These are phyloP conservation scores for Eilema griseolum DNA, from an alignment of 2,888 invertebrate species.

Conservation along the genomic window DNA sequence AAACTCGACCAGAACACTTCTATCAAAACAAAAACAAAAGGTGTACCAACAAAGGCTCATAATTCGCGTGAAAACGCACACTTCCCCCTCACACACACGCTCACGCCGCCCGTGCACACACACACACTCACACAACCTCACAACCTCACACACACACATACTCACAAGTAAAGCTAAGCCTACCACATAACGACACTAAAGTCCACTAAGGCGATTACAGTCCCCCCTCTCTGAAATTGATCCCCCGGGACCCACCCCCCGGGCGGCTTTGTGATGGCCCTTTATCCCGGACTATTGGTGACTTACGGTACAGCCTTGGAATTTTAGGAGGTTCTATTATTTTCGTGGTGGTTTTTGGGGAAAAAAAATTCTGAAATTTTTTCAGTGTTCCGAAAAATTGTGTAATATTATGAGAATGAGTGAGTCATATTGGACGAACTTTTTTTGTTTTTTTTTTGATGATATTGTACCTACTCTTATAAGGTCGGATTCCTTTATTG, in stretches of 20 bases:
- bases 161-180: constrained; percentile 33
- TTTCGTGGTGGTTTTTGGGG: constrained; percentile 25
- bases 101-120: constrained; percentile 9
- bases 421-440: not conserved
- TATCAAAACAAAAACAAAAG: constrained; percentile 31
- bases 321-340: constrained; percentile 46
- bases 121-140: constrained; percentile 7
- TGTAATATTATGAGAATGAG: not conserved
- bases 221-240: constrained; percentile 51
- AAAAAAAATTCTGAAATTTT: constrained; percentile 12
- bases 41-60: constrained; percentile 42
- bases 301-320: constrained; percentile 49
- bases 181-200: constrained; percentile 51
- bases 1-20: not conserved
- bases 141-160: not conserved
- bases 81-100: constrained; percentile 16
- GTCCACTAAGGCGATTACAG: constrained; percentile 53
- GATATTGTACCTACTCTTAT: not conserved
- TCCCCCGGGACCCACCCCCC: constrained; percentile 39
- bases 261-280: constrained; percentile 49
- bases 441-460: not conserved
- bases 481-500: not conserved
- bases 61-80: constrained; percentile 50
- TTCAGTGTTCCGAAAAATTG: constrained; percentile 5
- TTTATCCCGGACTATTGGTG: constrained; percentile 44